Evolutionary conservation across 2,113 vertebrate species (phyloP).

Genomic region (Rhea americana): DNA sequence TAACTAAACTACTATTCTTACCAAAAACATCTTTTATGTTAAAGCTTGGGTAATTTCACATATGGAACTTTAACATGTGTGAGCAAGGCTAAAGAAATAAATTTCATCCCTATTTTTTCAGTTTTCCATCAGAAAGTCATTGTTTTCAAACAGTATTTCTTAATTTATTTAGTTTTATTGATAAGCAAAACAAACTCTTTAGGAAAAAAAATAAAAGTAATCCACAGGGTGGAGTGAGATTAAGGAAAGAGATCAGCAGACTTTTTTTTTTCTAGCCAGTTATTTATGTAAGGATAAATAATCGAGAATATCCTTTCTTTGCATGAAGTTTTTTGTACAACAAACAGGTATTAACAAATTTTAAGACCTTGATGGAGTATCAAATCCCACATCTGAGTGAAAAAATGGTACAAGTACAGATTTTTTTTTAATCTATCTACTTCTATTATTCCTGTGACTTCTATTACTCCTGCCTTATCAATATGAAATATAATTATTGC

Average conservation of each 20-base stretch:
- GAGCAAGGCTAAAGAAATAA: not conserved
- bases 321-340: not conserved
- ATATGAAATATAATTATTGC: not conserved
- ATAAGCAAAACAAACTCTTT: not conserved
- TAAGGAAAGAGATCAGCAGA: not conserved
- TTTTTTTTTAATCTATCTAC: not conserved
- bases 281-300: not conserved
- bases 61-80: not conserved
- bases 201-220: not conserved
- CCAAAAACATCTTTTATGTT: not conserved
- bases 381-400: not conserved
- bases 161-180: not conserved
- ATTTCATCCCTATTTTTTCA: not conserved
- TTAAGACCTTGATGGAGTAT: not conserved
- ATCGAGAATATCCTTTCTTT: not conserved
- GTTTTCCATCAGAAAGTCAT: not conserved
- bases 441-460: not conserved
- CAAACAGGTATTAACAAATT: not conserved
- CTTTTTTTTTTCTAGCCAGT: not conserved
- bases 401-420: not conserved
- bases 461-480: not conserved
- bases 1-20: not conserved
- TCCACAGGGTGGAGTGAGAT: fast-evolving
- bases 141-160: not conserved
- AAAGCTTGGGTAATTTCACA: not conserved